Base-by-base conservation (phyloP, 2,797 vertebrate species). In the Lacerta bilineata region DNA sequence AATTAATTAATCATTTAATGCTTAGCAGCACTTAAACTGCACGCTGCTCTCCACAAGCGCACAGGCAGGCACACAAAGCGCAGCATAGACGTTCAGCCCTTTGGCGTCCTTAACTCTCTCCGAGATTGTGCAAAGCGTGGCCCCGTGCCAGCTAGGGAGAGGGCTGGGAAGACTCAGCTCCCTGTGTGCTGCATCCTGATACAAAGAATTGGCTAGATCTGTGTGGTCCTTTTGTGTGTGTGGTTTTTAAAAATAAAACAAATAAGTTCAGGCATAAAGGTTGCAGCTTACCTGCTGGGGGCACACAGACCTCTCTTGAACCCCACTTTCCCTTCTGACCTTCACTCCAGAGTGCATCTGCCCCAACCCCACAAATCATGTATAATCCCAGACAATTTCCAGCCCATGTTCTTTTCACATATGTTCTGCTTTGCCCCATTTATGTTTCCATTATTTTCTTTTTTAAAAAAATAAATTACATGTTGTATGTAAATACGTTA, bases 1-100 rank as follows among this genome's bases (percentile, higher is more conserved):
- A 89, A 89, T 89, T 85, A 89, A 89, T 89, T 85, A 85, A 89
- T 85, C 78, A 89, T 81, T 89, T 89, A 85, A 89, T 85, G 78
- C 83, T 85, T 85, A 85, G 79, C 69, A 85, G 83, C 88, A 80
- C 83, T 89, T 89, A 55, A 86, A 89, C 77, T 69, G 69, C 78
- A 76, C 10, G 33, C 50, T 4, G n/a, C 23, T 66, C 71, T 81
- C 88, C 4, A 5, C 64, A 23, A 55, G 50, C 13, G 3, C 59
- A 8, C 80, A 39, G 18, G 1, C 80, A 39, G 18, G 1, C 5
- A n/a, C 1, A 68, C n/a, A 66, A 25, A 75, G 68, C 8, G 4
- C 15, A 50, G 41, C 18, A 4, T 25, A 81, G 78, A 81, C 61
- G 43, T 85, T 89, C 81, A 89, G 68, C 83, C 75, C 78, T 33